Percentiles rank a stretch among this genome's conserved stretches.
Evolutionary conservation across 2,797 vertebrate genomes (phyloP).

Genomic region (Karalla daura): DNA sequence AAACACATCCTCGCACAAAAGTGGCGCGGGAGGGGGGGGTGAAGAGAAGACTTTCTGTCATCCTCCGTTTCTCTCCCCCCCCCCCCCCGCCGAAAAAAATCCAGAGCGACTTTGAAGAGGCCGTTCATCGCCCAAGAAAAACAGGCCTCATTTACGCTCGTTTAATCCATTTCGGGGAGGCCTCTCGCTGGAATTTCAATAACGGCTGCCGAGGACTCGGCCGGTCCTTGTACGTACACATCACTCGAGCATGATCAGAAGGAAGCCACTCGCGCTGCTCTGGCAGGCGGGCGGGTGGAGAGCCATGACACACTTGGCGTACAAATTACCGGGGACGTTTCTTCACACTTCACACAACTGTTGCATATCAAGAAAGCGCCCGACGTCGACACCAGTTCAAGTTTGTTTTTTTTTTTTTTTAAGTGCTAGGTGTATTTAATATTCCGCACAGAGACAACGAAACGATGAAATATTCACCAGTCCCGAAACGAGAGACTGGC

Average conservation of each 20-base stretch:
- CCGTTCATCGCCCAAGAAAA: neutral
- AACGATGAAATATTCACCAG: slow-evolving; percentile 51
- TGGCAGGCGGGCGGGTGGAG: slow-evolving; percentile 33
- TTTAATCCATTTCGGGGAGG: slow-evolving; percentile 44
- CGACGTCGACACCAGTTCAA: slow-evolving; percentile 42
- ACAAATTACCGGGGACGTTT: slow-evolving; percentile 39
- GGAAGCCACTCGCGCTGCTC: slow-evolving; percentile 44
- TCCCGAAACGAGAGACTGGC: slow-evolving; percentile 51
- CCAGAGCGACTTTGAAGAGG: slow-evolving; percentile 6
- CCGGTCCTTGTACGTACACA: slow-evolving; percentile 64
- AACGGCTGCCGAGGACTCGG: slow-evolving; percentile 42
- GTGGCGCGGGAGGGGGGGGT: neutral
- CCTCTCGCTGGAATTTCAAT: slow-evolving; percentile 43
- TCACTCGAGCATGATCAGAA: slow-evolving; percentile 53
- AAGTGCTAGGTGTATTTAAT: slow-evolving; percentile 66
- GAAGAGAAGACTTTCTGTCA: neutral
- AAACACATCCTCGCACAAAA: slow-evolving; percentile 5
- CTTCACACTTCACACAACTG: slow-evolving; percentile 34
- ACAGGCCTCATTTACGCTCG: slow-evolving; percentile 1
- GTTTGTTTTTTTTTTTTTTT: slow-evolving; percentile 49
- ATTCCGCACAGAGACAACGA: slow-evolving; percentile 62
- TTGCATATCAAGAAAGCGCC: slow-evolving; percentile 48
- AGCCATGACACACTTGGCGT: slow-evolving; percentile 31
- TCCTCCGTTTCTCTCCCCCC: neutral
- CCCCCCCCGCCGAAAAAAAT: too few relatives aligned